phyloP scores from a whole-genome alignment of 2,113 vertebrate species.

The Cinclus cinclus region DNA sequence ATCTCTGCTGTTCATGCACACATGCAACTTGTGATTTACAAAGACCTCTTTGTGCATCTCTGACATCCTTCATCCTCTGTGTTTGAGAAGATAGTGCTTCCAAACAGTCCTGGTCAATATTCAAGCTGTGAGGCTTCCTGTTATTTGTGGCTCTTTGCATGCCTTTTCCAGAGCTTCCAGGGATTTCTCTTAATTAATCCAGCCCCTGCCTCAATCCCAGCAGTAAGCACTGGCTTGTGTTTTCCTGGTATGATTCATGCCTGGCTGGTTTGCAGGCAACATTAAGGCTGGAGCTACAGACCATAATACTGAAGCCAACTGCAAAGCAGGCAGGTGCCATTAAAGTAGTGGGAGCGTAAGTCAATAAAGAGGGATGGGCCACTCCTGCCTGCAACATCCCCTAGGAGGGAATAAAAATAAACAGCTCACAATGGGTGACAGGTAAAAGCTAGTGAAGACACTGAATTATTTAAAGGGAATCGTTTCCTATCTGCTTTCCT shows the following conservation, averaged over 20 bases:
- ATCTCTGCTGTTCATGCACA: not conserved
- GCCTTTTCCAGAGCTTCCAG: not conserved
- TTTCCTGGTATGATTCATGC: not conserved
- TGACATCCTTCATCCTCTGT: not conserved
- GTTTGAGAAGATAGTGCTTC: not conserved
- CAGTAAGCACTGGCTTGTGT: not conserved
- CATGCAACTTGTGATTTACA: not conserved
- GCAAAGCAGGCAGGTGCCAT: not conserved
- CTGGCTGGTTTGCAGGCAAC: not conserved
- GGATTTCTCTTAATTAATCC: not conserved
- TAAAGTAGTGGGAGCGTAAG: not conserved
- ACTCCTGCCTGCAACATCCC: not conserved
- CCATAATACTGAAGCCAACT: not conserved
- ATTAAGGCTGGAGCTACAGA: not conserved
- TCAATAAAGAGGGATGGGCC: not conserved
- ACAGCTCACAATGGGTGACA: not conserved
- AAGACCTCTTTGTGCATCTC: not conserved
- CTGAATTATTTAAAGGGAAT: not conserved
- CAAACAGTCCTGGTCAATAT: not conserved
- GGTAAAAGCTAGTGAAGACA: not conserved
- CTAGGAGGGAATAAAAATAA: not conserved
- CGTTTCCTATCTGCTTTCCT: not conserved
- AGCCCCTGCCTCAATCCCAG: not conserved
- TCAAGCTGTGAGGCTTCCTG: conserved; percentile 25
- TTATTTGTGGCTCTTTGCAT: not conserved